phyloP scores from a whole-genome alignment of 2,888 invertebrate genomes.

The Neelides folsomi region DNA sequence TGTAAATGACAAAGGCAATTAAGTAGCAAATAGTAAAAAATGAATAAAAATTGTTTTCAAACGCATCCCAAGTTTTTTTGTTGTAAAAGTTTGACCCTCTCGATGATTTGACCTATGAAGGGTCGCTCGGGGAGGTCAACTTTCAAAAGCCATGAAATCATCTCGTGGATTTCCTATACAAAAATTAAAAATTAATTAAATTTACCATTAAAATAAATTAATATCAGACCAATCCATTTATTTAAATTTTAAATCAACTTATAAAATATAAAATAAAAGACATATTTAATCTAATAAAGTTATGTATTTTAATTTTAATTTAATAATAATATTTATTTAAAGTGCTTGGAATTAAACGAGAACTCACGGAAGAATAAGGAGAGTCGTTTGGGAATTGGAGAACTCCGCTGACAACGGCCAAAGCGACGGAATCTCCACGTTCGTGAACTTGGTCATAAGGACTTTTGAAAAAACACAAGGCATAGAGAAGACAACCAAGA shows the following conservation, averaged over 20 bases:
- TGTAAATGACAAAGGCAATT: too few species aligned
- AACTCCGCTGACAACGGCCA: conserved; percentile 66
- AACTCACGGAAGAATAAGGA: conserved; percentile 49
- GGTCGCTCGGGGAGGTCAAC: conserved; percentile 64
- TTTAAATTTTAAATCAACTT: neutral
- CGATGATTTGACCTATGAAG: conserved; percentile 57
- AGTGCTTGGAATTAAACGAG: too few species aligned
- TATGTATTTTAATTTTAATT: too few species aligned
- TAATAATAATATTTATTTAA: too few species aligned
- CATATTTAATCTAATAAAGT: too few species aligned
- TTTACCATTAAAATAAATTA: neutral
- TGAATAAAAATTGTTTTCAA: conserved; percentile 35
- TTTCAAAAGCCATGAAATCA: conserved; percentile 55
- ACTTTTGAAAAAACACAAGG: conserved; percentile 69
- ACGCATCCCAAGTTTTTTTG: conserved; percentile 47
- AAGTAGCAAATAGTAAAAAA: too few species aligned
- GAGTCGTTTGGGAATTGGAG: conserved; percentile 55
- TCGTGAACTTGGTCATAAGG: conserved; percentile 74
- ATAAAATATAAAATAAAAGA: too few species aligned
- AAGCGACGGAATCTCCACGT: conserved; percentile 70
- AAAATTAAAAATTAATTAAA: conserved; percentile 35
- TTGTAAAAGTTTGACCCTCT: conserved; percentile 47
- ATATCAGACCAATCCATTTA: neutral
- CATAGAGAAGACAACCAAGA: conserved; percentile 70
- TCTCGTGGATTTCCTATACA: conserved; percentile 53